Conservation (phyloP, 2,113 vertebrate species). For the Opisthocomus hoazin region DNA sequence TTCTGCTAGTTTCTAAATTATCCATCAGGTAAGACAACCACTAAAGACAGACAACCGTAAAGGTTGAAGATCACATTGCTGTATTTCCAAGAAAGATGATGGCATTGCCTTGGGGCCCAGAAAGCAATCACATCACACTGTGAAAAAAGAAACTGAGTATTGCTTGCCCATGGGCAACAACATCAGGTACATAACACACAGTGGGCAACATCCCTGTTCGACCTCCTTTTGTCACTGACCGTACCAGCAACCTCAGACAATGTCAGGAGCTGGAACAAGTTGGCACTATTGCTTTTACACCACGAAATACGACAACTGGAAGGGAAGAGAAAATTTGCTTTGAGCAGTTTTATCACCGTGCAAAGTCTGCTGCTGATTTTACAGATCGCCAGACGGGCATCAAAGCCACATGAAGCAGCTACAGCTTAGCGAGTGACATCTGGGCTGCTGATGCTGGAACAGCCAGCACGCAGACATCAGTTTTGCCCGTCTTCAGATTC, state of each 20-base stretch:
- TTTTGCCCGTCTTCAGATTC: not conserved
- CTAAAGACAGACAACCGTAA: not conserved
- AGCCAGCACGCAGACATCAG: not conserved
- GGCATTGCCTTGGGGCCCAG: not conserved
- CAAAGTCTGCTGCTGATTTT: not conserved
- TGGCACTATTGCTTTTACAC: not conserved
- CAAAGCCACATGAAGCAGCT: not conserved
- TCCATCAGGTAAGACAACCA: not conserved
- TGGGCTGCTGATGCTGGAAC: not conserved
- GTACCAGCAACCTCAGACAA: not conserved
- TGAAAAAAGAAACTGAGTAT: not conserved
- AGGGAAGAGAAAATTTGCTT: not conserved
- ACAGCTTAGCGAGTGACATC: not conserved
- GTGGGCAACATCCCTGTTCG: not conserved
- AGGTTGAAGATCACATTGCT: not conserved
- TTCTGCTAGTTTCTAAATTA: not conserved
- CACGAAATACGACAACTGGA: not conserved
- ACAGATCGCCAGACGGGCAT: conserved; percentile 1
- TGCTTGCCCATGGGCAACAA: not conserved
- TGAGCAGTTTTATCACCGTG: not conserved
- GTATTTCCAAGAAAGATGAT: not conserved
- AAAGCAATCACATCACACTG: not conserved
- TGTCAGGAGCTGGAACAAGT: not conserved
- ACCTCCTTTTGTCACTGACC: not conserved
- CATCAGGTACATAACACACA: not conserved